These are phyloP conservation scores for Philaethria dido DNA, from an alignment of 2,888 invertebrate genomes.

Conservation along the genomic window DNA sequence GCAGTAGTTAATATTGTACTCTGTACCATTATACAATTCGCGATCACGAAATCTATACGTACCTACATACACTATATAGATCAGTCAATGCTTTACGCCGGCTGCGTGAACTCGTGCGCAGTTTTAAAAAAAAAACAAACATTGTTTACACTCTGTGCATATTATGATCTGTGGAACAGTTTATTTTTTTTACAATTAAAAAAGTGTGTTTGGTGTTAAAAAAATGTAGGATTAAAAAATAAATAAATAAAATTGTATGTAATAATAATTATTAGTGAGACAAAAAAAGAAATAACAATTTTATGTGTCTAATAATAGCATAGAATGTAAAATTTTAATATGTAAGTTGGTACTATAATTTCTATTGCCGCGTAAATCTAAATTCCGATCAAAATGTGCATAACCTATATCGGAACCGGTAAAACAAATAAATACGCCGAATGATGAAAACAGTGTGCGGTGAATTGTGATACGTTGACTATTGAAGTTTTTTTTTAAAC, in stretches of 20 bases:
- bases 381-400: neutral
- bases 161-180: constrained; percentile 4
- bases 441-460: constrained; percentile 20
- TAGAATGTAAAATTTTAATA: too few relatives aligned
- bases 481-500: constrained; percentile 7
- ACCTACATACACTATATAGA: constrained; percentile 1
- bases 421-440: constrained; percentile 33
- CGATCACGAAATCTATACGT: constrained; percentile 22
- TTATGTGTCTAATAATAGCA: too few relatives aligned
- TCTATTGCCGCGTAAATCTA: neutral
- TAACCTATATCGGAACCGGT: constrained; percentile 24
- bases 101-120: constrained; percentile 21
- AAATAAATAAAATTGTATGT: neutral
- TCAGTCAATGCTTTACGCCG: constrained; percentile 19
- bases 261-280: neutral
- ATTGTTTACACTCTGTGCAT: constrained; percentile 8
- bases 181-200: neutral
- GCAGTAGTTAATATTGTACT: neutral
- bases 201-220: neutral
- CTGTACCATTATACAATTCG: constrained; percentile 15
- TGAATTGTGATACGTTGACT: neutral
- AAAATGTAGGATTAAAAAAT: neutral
- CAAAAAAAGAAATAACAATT: too few relatives aligned
- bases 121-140: constrained; percentile 1
- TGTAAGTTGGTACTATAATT: too few relatives aligned